Percentiles rank a stretch among this genome's conserved stretches.
Conservation (phyloP, 35 echinoderm and acorn worm species). For the Lytechinus pictus region DNA sequence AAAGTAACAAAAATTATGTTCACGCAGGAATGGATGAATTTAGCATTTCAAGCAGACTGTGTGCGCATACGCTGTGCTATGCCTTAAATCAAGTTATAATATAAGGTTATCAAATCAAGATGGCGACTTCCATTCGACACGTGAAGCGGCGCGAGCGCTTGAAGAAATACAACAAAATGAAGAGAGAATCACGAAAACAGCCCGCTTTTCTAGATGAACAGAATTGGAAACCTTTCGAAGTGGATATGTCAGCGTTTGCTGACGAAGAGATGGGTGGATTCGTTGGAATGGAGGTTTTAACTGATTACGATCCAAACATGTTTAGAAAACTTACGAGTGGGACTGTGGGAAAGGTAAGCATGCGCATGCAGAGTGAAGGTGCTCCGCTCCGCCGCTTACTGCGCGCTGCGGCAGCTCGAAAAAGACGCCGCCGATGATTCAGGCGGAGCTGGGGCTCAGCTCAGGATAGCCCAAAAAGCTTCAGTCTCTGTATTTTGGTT, state of each 20-base stretch:
- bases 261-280: conserved; percentile 53
- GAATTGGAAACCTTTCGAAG: conserved; percentile 52
- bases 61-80: no score
- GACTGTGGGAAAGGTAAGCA: conserved; percentile 9
- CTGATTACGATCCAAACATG: conserved; percentile 21
- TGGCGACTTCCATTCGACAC: conserved; percentile 58
- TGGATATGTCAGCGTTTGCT: conserved; percentile 41
- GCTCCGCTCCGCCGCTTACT: no score
- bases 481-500: no score
- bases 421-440: no score
- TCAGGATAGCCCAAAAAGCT: no score
- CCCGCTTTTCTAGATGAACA: neutral
- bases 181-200: conserved; percentile 28
- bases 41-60: no score
- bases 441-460: no score
- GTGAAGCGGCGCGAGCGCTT: neutral
- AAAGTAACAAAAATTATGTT: no score
- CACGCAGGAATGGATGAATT: no score
- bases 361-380: neutral
- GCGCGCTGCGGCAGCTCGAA: no score
- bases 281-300: conserved; percentile 55
- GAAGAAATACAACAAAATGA: conserved; percentile 39
- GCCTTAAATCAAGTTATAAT: no score
- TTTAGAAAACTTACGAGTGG: conserved; percentile 7
- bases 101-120: conserved; percentile 13